Evolutionary conservation across 2,888 invertebrate genomes (phyloP), one percentile per base, ranked within the genome.

Genomic region (Dioctria linearis): DNA sequence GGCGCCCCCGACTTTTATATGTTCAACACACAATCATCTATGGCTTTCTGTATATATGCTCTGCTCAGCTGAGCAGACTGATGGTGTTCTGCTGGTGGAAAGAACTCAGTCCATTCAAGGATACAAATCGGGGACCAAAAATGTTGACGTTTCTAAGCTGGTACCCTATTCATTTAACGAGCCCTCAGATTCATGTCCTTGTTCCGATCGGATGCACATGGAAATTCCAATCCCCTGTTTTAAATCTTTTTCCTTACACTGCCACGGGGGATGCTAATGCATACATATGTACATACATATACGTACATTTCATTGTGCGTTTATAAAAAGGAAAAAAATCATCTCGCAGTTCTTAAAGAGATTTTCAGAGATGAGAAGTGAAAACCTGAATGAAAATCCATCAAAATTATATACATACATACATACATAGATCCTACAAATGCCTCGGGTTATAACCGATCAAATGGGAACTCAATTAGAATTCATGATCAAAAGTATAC

Each of bases 191-290:
- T 61, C 25, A 65, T 71, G 42, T 80, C 63, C 80, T 80, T 80
- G 63, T 80, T 80, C 61, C 80, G 63, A 42, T 54, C 54, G 80
- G 51, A 63, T 79, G 79, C 67, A 79, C 79, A 79, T 79, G 79
- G 54, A 69, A 79, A 54, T 61, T 25, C 57, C 57, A 79, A 40
- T 63, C 57, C 57, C 67, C 42, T 13, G 65, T n/a, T 75, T 59
- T 59, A 59, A 59, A 43, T 13, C 39, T 51, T 66, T 9, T 66
- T 40, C 2, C 25, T 25, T 25, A 25, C 2, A 25, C 25, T 25
- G 51, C 78, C 51, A 66, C 40, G 13, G 66, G 78, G 78, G 73
- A 11, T 69, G 69, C 43, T 11, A 54, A 54, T 54, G 11, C 54
- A 54, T 11, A 11, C 54, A n/a, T n/a, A n/a, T n/a, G n/a, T n/a